Percentiles rank a stretch among this genome's conserved stretches.
These are phyloP conservation scores for Cydia fagiglandana DNA, from an alignment of 1,140 invertebrate genomes.

Conservation along the genomic window DNA sequence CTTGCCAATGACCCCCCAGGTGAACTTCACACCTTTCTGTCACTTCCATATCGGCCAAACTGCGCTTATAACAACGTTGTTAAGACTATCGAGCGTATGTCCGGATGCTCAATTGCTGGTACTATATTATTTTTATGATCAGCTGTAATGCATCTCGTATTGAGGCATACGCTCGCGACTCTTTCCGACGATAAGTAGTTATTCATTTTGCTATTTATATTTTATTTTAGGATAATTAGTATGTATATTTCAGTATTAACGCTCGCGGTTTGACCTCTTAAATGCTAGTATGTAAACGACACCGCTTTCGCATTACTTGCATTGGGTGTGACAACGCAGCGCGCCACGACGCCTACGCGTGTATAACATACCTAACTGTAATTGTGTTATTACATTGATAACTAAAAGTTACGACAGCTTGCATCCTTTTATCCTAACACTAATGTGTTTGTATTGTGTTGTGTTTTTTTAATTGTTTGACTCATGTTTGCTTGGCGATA, in stretches of 20 bases:
- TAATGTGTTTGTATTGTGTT: neutral
- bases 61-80: neutral
- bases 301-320: neutral
- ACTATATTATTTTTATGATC: neutral
- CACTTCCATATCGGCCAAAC: constrained; percentile 20
- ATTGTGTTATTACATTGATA: constrained; percentile 1
- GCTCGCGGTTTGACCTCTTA: neutral
- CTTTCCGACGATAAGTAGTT: neutral
- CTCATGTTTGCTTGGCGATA: neutral
- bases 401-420: constrained; percentile 3
- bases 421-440: neutral
- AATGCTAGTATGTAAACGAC: neutral
- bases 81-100: neutral
- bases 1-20: constrained; percentile 31
- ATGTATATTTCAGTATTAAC: neutral
- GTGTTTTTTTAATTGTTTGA: neutral
- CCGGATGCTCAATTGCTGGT: neutral
- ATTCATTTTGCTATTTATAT: neutral
- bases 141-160: neutral
- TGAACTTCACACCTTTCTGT: constrained; percentile 29
- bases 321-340: neutral
- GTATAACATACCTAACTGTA: neutral
- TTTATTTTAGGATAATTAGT: neutral
- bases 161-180: neutral
- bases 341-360: neutral